Percentiles rank a stretch among this genome's conserved stretches.
Evolutionary conservation across 2,888 invertebrate species (phyloP).

Genomic region (Barypeithes pellucidus): DNA sequence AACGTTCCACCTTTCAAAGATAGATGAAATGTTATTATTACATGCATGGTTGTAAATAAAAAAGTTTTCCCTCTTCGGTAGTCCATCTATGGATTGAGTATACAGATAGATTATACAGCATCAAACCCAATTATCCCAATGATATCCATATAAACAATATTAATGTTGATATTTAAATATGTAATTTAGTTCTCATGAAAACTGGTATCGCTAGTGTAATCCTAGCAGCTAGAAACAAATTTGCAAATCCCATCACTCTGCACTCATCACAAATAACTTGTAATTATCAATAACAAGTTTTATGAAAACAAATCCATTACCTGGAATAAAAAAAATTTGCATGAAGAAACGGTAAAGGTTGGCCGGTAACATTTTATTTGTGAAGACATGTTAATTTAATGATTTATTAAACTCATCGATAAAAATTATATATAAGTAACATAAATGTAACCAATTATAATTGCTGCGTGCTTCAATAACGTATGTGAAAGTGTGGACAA

Average conservation of each 20-base stretch:
- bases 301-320: background rate
- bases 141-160: background rate
- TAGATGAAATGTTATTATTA: too few species aligned
- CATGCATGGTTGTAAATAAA: too few species aligned
- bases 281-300: background rate
- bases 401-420: conserved; percentile 21
- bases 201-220: too few species aligned
- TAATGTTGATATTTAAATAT: too few species aligned
- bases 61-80: too few species aligned
- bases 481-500: conserved; percentile 48
- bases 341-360: background rate
- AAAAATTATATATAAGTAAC: conserved; percentile 15
- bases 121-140: background rate
- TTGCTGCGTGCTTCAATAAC: background rate
- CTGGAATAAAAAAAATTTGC: background rate
- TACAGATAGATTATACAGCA: background rate
- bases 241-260: background rate
- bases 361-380: background rate
- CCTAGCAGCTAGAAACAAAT: too few species aligned
- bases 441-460: conserved; percentile 18
- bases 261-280: background rate
- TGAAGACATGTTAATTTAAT: background rate
- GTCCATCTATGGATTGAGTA: too few species aligned
- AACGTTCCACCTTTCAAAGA: too few species aligned
- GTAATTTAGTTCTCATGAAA: background rate